These are phyloP conservation scores for Hydrochoerus hydrochaeris DNA, from an alignment of 2,113 vertebrate genomes.

Conservation along the genomic window DNA sequence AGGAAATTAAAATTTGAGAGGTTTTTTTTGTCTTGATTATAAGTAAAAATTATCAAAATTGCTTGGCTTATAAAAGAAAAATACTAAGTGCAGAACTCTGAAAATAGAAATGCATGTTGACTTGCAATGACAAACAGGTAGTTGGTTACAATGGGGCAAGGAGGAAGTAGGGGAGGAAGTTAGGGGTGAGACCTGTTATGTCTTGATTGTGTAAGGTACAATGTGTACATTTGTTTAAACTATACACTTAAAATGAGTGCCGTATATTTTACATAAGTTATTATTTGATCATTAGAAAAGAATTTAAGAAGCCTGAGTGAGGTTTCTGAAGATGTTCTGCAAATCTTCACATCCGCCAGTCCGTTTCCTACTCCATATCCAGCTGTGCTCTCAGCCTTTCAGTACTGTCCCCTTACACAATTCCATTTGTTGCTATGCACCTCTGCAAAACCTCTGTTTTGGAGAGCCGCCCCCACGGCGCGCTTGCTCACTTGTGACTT, in stretches of 20 bases:
- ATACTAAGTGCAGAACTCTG: neutral
- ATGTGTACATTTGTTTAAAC: neutral
- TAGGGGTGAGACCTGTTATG: neutral
- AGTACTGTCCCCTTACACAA: neutral
- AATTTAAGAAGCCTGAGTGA: neutral
- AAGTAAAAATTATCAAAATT: neutral
- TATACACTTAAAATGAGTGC: neutral
- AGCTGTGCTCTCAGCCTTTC: fast-evolving
- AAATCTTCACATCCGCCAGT: neutral
- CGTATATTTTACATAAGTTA: neutral
- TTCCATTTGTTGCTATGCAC: neutral
- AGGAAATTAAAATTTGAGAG: neutral
- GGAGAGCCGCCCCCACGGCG: fast-evolving
- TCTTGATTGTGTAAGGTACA: neutral
- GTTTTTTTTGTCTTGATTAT: neutral
- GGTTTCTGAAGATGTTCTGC: neutral
- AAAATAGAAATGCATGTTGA: neutral
- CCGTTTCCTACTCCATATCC: neutral
- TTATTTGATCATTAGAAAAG: neutral
- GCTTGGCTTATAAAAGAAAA: neutral
- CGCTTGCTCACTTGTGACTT: neutral
- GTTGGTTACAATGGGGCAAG: neutral
- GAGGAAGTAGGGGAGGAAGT: neutral
- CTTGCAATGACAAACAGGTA: neutral
- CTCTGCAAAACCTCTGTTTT: neutral